Base-by-base conservation (phyloP, 2,888 invertebrate genomes). In the Dexiosoma caninum region DNA sequence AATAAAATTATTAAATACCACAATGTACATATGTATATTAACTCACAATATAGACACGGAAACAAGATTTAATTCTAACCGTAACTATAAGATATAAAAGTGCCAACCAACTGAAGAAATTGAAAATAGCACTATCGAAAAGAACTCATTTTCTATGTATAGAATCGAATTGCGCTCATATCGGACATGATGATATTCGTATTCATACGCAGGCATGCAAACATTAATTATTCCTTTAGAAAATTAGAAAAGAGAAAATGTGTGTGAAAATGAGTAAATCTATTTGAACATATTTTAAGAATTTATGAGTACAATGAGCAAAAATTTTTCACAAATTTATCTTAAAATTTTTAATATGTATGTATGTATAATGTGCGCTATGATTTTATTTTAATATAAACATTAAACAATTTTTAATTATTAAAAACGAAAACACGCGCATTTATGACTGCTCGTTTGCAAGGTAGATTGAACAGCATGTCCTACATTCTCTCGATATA, bases 121-220 rank as follows among this genome's bases (percentile, higher is more conserved):
- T 76, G 16, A 30, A 76, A 76, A 76, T 76, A 60, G 67, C 42
- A 19, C 59, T 42, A 35, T 44, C 16, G 49, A 40, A 57, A 59
- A 49, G 60, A 74, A 64, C 64, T 55, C 32, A 69, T 35, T 51
- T 76, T 76, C 76, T 76, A 76, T 76, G 35, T 60, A 76, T 76
- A 76, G 76, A 51, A 46, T 30, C 53, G n/a, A 64, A 55, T 60
- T 32, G 51, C 49, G 71, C 59, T 60, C 71, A 60, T 60, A 30
- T 55, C 49, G 44, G 14, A n/a, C 51, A 60, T 49, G 27, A 42
- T 55, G 32, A 21, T 30, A 6, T 27, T 49, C 6, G n/a, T 2
- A n/a, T 21, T n/a, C 44, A 7, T 2, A 21, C 14, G n/a, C 46
- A 49, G 2, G 6, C 27, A 8, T 27, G 27, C 14, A 27, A 51